Base-by-base conservation (phyloP, 2,888 invertebrate genomes). In the Balanococcus diminutus region DNA sequence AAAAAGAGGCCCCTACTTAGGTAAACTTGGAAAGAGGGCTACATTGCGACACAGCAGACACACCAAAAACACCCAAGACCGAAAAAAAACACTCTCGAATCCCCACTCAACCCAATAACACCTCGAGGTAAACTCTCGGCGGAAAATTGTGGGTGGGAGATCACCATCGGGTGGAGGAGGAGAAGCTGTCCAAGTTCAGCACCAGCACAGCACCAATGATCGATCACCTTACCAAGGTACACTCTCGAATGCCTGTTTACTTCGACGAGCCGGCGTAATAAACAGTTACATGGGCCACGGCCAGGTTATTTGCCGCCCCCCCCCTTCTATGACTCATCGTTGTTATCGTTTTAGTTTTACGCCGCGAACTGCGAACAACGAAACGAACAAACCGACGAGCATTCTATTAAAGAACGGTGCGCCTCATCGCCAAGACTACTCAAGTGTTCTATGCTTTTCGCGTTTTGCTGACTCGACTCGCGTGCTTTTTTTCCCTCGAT, bases 251-350 rank as follows among this genome's bases (percentile, higher is more conserved):
- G 83, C n/a, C 11, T n/a, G 16, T 56, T 83, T 61, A 42, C 83
- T 83, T 19, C 56, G 83, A 14, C 32, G 32, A 56, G 83, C 51
- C 9, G 31, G 81, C 42, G 25, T 67, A 75, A 75, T 67, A 19
- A 81, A 81, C 81, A 25, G 81, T 81, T 81, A 81, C 81, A 46
- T 81, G 81, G 39, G 83, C 83, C 56, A 83, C 56, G 83, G 83
- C 56, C 83, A 83, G 83, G 83, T 83, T 83, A 61, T 83, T 83
- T 56, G 83, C 61, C 32, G 32, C 83, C 83, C 56, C 32, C 56
- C 83, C 83, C 56, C 32, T 83, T 61, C 42, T 6, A 25, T 36
- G 32, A 25, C 81, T 81, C 81, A 46, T 81, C 46, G 42, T 56
- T 31, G 82, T 82, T 83, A 83, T 83, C 83, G 83, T 83, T 83